Evolutionary conservation across 1,140 invertebrate species (phyloP).

Genomic region (Drosophila micromelanica): DNA sequence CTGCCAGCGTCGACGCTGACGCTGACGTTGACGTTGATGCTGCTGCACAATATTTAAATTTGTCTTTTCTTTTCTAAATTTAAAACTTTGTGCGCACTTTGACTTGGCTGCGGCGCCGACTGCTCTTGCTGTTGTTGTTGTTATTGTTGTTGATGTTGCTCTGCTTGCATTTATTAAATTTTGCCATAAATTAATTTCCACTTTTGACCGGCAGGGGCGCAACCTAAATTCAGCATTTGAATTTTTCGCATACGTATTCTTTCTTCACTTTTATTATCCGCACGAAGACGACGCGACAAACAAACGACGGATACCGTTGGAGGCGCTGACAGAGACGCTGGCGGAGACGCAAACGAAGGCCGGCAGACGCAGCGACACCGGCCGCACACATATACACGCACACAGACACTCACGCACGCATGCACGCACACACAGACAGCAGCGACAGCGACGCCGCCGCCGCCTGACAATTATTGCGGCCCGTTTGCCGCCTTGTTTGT

Average conservation of each 20-base stretch:
- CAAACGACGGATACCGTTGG: slow-evolving; percentile 22
- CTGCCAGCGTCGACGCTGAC: slow-evolving; percentile 24
- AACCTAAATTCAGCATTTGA: slow-evolving; percentile 42
- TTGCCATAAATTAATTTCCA: slow-evolving; percentile 70
- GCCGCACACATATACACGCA: slow-evolving; percentile 41
- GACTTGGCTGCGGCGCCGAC: slow-evolving; percentile 8
- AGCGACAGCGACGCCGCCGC: slow-evolving; percentile 41
- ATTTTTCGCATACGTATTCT: slow-evolving; percentile 38
- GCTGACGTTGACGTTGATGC: slow-evolving; percentile 11
- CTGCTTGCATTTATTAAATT: slow-evolving; percentile 61
- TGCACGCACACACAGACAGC: slow-evolving; percentile 12
- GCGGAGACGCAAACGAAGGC: slow-evolving; percentile 41
- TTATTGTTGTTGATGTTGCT: slow-evolving; percentile 46
- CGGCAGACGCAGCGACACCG: slow-evolving; percentile 43
- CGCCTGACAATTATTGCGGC: slow-evolving; percentile 72
- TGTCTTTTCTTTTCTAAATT: slow-evolving; percentile 37
- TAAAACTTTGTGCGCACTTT: slow-evolving; percentile 36
- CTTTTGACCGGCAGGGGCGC: slow-evolving; percentile 11
- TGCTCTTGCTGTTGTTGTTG: slow-evolving; percentile 5
- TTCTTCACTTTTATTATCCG: slow-evolving; percentile 43
- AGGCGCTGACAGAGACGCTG: slow-evolving; percentile 18
- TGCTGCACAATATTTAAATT: slow-evolving; percentile 46
- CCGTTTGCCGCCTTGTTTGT: slow-evolving; percentile 57
- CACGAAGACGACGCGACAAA: slow-evolving; percentile 33
- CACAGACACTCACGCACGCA: slow-evolving; percentile 22